phyloP scores from a whole-genome alignment of 23 tunicate species.

The Halocynthia aurantium region DNA sequence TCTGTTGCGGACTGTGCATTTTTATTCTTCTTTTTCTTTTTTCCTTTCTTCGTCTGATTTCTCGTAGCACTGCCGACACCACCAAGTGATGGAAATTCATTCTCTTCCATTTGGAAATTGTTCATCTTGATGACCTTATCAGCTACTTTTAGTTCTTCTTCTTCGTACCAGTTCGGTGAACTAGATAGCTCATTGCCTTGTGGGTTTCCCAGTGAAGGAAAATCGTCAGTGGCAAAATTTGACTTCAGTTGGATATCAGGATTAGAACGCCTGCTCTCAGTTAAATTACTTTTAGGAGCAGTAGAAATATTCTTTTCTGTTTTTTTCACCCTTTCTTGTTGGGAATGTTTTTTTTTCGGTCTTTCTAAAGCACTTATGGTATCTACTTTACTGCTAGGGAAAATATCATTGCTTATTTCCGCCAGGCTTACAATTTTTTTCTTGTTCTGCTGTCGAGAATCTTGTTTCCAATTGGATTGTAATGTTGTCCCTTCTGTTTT shows the following conservation, averaged over 20 bases:
- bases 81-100: conserved; percentile 7
- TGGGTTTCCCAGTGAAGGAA: not conserved
- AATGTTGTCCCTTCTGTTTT: not conserved
- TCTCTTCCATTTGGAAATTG: not conserved
- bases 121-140: not conserved
- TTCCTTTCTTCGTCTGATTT: not conserved
- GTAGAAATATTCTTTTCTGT: no score
- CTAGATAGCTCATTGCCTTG: not conserved
- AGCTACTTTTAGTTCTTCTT: not conserved
- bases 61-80: not conserved
- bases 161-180: conserved; percentile 18
- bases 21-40: conserved; percentile 21
- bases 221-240: not conserved
- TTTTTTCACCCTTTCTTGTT: no score
- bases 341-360: no score
- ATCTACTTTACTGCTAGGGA: conserved; percentile 6
- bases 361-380: no score
- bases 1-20: not conserved
- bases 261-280: no score
- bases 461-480: not conserved
- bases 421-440: not conserved
- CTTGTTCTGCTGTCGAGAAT: not conserved
- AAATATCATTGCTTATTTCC: conserved; percentile 16
- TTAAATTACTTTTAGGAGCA: no score
- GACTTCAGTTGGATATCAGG: not conserved